Conservation (phyloP, 2,113 vertebrate species). For the Martes martes region DNA sequence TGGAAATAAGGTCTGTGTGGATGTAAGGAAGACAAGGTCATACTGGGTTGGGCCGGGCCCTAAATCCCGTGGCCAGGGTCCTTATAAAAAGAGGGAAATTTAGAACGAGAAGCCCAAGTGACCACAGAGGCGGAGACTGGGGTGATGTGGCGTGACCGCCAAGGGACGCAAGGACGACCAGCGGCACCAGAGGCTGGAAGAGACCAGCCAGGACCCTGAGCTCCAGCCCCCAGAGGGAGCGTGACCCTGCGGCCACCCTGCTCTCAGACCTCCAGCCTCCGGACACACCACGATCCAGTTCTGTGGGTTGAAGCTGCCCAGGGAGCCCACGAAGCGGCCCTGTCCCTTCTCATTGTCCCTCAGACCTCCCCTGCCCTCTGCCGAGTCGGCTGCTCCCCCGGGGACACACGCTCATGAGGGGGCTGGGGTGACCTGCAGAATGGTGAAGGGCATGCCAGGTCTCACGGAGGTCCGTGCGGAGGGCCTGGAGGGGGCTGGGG, state of each 20-base stretch:
- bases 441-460: not conserved
- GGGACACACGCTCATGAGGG: not conserved
- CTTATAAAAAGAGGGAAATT: not conserved
- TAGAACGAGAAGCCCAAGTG: not conserved
- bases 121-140: not conserved
- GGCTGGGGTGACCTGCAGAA: not conserved
- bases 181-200: not conserved
- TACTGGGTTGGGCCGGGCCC: not conserved
- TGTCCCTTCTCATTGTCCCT: not conserved
- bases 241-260: no score
- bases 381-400: not conserved
- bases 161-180: not conserved
- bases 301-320: not conserved
- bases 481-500: not conserved
- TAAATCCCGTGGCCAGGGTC: not conserved
- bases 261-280: not conserved
- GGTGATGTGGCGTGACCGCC: not conserved
- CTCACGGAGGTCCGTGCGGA: fast-evolving
- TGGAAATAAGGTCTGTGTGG: not conserved
- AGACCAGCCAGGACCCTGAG: not conserved
- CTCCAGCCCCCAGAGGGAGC: not conserved
- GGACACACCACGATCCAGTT: not conserved
- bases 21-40: not conserved
- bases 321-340: not conserved
- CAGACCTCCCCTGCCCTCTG: not conserved